A percentile compares a stretch with the other conserved stretches of the same genome.
phyloP scores from a whole-genome alignment of 2,797 vertebrate species.

The Melanogrammus aeglefinus region DNA sequence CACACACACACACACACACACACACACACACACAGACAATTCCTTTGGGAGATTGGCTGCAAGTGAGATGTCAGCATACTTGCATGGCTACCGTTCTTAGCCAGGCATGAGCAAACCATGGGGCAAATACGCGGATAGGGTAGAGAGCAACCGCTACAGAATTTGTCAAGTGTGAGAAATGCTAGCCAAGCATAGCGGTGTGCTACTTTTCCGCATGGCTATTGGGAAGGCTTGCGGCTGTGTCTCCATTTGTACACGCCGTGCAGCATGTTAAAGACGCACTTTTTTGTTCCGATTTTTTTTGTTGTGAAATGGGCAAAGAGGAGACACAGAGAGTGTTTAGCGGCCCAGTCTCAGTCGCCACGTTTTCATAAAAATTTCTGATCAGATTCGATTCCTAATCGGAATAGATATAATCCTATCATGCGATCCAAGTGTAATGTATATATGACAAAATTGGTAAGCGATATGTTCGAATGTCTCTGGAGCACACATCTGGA shows the following conservation, averaged over 20 bases:
- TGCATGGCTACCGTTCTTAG: slow-evolving; percentile 37
- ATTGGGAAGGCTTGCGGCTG: neutral
- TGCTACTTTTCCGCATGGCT: neutral
- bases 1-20: slow-evolving; percentile 4
- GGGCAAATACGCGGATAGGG: slow-evolving; percentile 59
- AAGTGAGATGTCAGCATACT: slow-evolving; percentile 62
- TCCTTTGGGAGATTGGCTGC: slow-evolving; percentile 43
- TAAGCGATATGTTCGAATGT: too few relatives aligned
- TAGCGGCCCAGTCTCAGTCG: neutral
- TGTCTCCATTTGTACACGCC: neutral
- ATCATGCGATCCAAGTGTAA: too few relatives aligned
- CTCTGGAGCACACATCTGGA: too few relatives aligned
- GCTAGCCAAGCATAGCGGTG: slow-evolving; percentile 50
- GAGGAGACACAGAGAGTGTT: neutral
- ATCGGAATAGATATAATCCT: too few relatives aligned
- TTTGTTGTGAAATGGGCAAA: neutral
- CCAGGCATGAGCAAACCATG: slow-evolving; percentile 39
- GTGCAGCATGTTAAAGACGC: neutral
- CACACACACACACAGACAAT: neutral
- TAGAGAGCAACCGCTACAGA: slow-evolving; percentile 54
- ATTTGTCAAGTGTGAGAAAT: slow-evolving; percentile 62
- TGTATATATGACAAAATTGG: too few relatives aligned
- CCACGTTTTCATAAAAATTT: too few relatives aligned
- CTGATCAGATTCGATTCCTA: too few relatives aligned
- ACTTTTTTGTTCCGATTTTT: neutral